Evolutionary conservation across 2,888 invertebrate genomes (phyloP).

Genomic region (Itoplectis maculator): DNA sequence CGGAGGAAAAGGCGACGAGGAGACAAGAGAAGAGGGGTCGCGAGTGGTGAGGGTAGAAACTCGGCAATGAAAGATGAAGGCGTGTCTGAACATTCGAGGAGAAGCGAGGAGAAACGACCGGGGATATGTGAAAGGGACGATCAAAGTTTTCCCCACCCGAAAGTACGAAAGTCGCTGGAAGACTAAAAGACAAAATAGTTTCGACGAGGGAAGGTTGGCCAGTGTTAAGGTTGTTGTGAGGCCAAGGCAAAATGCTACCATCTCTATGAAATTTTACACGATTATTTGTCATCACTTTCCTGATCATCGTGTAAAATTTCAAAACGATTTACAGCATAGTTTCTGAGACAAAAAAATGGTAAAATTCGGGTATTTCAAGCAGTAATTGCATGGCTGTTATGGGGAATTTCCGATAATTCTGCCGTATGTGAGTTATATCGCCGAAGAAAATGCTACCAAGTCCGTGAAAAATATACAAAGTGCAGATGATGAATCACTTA

Average conservation of each 20-base stretch:
- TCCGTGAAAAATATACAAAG: too few species aligned
- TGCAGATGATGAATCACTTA: too few species aligned
- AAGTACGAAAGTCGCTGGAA: conserved; percentile 20
- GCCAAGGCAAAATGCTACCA: background rate
- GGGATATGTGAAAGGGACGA: conserved; percentile 11
- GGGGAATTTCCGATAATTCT: too few species aligned
- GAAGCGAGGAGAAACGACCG: background rate
- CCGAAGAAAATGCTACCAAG: too few species aligned
- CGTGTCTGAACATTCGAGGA: conserved; percentile 16
- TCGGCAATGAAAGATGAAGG: conserved; percentile 30
- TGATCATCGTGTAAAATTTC: background rate
- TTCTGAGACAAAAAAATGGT: background rate
- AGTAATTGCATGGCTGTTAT: too few species aligned
- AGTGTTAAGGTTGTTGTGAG: background rate
- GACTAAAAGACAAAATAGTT: conserved; percentile 15
- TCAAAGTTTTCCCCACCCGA: conserved; percentile 27
- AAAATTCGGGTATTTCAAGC: background rate
- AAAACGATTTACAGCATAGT: background rate
- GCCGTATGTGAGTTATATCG: too few species aligned
- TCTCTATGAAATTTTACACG: background rate
- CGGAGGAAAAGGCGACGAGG: background rate
- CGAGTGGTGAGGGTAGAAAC: too few species aligned
- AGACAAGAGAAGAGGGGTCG: conserved; percentile 11
- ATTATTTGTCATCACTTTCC: background rate
- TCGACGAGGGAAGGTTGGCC: background rate